Base-by-base conservation (phyloP, 2,797 vertebrate species). In the Sparidentex hasta region DNA sequence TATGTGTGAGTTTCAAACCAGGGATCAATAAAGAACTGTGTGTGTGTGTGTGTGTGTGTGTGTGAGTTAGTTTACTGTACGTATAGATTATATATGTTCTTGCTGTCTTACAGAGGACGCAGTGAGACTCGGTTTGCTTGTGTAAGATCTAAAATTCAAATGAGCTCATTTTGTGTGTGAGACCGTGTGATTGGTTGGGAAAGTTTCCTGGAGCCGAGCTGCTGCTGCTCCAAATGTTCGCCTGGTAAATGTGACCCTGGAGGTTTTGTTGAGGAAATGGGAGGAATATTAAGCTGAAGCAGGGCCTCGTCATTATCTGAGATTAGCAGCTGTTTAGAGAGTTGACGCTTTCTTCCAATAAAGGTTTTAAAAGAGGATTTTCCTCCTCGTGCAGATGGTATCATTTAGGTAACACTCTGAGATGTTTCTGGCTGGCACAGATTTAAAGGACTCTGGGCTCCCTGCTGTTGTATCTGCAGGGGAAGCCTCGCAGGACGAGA, bases 321-420 rank as follows among this genome's bases (percentile, higher is more conserved):
- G 73, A 70, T 73, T n/a, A 80, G 77, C 67, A 61, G 78, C 27
- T 56, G 48, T 56, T 68, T 58, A 25, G 11, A 43, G 58, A 66
- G 58, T 33, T 11, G 58, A 1, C 23, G 46, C 41, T 59, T 44
- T 79, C 61, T 57, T 29, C 50, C 52, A 57, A 3, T 3, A 6
- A 25, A 51, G 12, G 7, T 64, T 73, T 69, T 23, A 76, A 54
- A 64, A 14, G 8, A 11, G 64, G 54, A 62, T 65, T 55, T 55
- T 25, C 38, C 18, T 48, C 57, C 8, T 5, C 0, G 20, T 56
- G 16, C 55, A 56, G 71, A 50, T 33, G 29, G 47, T 14, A 41
- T 9, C 18, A 18, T 83, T 76, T 73, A 61, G n/a, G 38, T 61
- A 73, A 76, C 16, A 17, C 58, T 41, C 38, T 14, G 73, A 13